Conservation (phyloP, 2,888 invertebrate species). For the Lycocerus yunnanus region DNA sequence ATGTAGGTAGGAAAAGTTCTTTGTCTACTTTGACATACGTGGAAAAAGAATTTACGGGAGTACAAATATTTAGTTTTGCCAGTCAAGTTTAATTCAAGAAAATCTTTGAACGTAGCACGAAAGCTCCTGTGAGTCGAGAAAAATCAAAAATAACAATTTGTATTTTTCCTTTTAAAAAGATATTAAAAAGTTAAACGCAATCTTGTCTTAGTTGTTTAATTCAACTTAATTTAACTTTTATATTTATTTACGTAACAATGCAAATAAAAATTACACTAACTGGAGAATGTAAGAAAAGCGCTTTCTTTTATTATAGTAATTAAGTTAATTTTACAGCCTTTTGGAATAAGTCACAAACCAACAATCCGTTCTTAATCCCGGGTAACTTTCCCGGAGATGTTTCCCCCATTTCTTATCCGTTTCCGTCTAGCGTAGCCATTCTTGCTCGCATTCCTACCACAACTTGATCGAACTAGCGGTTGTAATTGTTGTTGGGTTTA, state of each 20-base stretch:
- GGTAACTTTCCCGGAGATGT: conserved; percentile 37
- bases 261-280: conserved; percentile 40
- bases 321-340: conserved; percentile 51
- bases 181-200: conserved; percentile 31
- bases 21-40: not conserved
- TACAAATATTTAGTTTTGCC: not conserved
- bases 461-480: conserved; percentile 20
- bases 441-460: conserved; percentile 27
- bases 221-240: conserved; percentile 36
- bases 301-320: conserved; percentile 49
- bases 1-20: not conserved
- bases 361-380: conserved; percentile 50
- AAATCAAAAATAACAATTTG: not conserved
- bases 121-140: not conserved
- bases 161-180: not conserved
- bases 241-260: conserved; percentile 29
- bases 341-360: conserved; percentile 50
- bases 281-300: conserved; percentile 40
- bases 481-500: conserved; percentile 21
- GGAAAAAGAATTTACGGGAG: not conserved
- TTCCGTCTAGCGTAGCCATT: conserved; percentile 35
- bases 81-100: not conserved
- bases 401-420: conserved; percentile 41
- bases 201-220: conserved; percentile 36
- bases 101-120: not conserved